These are phyloP conservation scores for Ammodramus savannarum DNA, from an alignment of 2,113 vertebrate species.

Conservation along the genomic window DNA sequence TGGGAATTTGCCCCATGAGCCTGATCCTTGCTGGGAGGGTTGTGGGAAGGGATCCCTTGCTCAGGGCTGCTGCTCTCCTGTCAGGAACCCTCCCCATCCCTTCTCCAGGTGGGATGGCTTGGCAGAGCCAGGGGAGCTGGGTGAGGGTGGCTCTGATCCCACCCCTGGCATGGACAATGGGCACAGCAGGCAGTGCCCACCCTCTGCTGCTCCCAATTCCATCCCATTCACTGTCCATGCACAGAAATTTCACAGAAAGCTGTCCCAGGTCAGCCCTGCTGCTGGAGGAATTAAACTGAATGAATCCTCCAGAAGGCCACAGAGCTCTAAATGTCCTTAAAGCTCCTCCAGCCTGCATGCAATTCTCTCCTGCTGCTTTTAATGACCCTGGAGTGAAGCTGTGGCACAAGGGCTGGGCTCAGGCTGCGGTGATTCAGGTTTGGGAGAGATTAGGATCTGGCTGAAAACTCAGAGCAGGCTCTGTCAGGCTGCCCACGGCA, in stretches of 20 bases:
- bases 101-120: not conserved
- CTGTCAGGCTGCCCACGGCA: not conserved
- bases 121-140: not conserved
- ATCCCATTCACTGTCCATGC: not conserved
- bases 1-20: not conserved
- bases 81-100: not conserved
- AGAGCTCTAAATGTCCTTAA: not conserved
- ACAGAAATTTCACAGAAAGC: not conserved
- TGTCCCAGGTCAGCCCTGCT: not conserved
- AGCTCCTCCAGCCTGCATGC: fast-evolving
- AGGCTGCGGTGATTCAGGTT: not conserved
- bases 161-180: not conserved
- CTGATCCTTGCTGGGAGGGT: not conserved
- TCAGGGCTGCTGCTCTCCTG: not conserved
- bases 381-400: not conserved
- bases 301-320: not conserved
- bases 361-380: not conserved
- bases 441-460: not conserved
- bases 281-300: not conserved
- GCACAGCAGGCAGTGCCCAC: not conserved
- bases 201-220: not conserved
- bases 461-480: not conserved
- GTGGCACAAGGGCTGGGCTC: not conserved
- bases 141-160: not conserved
- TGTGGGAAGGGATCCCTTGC: not conserved